phyloP scores from a whole-genome alignment of 2,888 invertebrate genomes.

The Dolichopus griseipennis region DNA sequence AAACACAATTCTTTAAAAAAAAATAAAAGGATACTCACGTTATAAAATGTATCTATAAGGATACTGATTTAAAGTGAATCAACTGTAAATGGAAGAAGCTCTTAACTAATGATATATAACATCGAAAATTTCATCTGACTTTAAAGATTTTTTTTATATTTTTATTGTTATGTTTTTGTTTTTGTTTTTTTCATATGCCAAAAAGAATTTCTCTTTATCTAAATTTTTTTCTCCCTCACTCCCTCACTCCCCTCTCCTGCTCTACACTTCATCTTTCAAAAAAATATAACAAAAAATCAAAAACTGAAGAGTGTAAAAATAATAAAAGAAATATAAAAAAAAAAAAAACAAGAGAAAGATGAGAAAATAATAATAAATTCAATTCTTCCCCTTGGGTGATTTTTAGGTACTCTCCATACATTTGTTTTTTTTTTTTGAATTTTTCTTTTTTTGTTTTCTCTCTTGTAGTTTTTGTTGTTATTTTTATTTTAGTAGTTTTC shows the following conservation, averaged over 20 bases:
- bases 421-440: too few species aligned
- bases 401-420: neutral
- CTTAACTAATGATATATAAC: neutral
- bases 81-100: neutral
- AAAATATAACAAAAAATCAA: neutral
- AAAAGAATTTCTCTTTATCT: neutral
- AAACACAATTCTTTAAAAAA: too few species aligned
- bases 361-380: neutral
- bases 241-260: too few species aligned
- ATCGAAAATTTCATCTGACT: slow-evolving; percentile 2
- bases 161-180: neutral
- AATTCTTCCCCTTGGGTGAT: neutral
- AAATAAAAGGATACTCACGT: too few species aligned
- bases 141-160: neutral
- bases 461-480: too few species aligned
- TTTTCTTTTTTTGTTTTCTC: too few species aligned
- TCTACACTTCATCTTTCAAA: too few species aligned
- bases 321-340: neutral
- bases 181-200: neutral
- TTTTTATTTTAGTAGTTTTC: too few species aligned
- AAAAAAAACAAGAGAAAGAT: neutral
- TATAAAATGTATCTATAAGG: too few species aligned
- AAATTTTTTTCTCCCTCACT: neutral
- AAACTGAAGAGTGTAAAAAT: neutral
- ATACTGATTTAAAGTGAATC: neutral